phyloP scores from a whole-genome alignment of 2,888 invertebrate species.

The Aphrophora alni region DNA sequence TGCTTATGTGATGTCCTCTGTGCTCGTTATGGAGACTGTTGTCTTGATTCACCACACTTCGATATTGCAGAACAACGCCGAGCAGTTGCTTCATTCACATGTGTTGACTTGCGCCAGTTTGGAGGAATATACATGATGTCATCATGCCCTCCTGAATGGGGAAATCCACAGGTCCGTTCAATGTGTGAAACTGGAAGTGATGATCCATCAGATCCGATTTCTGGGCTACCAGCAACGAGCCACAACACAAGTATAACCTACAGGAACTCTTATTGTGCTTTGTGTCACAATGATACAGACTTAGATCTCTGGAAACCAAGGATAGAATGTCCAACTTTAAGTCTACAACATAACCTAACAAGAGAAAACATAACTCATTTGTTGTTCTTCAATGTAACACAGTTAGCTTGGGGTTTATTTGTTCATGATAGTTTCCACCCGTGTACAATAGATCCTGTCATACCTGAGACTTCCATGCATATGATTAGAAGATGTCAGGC shows the following conservation, averaged over 20 bases:
- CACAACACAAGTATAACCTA: constrained; percentile 52
- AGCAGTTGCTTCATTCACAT: constrained; percentile 53
- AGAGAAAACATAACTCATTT: constrained; percentile 41
- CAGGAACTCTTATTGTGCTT: constrained; percentile 58
- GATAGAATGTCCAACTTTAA: constrained; percentile 55
- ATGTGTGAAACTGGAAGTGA: constrained; percentile 50
- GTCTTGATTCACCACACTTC: constrained; percentile 56
- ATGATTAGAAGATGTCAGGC: constrained; percentile 57
- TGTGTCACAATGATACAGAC: constrained; percentile 56
- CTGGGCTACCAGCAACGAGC: constrained; percentile 52
- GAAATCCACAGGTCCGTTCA: constrained; percentile 46
- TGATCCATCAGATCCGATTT: constrained; percentile 46
- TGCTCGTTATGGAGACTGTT: constrained; percentile 59
- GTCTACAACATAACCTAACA: constrained; percentile 38
- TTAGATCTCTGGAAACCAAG: constrained; percentile 57
- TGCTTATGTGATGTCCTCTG: constrained; percentile 59
- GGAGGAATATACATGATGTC: constrained; percentile 58
- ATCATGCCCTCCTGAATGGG: constrained; percentile 57
- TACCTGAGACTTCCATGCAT: constrained; percentile 54
- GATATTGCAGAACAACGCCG: constrained; percentile 51
- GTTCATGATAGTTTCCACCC: constrained; percentile 54
- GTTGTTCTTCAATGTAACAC: constrained; percentile 49
- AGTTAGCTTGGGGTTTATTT: constrained; percentile 55
- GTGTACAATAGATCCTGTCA: constrained; percentile 57
- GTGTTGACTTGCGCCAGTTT: constrained; percentile 56